Base-by-base conservation (phyloP, 2,888 invertebrate genomes). In the Odontomyia ornata region DNA sequence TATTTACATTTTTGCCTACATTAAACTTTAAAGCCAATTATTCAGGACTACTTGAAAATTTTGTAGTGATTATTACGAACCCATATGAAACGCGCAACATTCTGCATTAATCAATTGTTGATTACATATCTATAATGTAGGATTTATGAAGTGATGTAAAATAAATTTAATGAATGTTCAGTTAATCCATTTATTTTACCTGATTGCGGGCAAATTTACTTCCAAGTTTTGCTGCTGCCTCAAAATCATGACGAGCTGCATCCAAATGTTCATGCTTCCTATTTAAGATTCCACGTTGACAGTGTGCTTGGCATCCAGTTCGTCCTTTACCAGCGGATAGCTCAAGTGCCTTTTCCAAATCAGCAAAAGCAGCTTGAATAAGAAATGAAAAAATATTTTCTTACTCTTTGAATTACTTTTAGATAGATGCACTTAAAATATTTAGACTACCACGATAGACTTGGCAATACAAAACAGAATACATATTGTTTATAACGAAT, bases 171-270 rank as follows among this genome's bases (percentile, higher is more conserved):
- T 60, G 64, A 11, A 64, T 60, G 25, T 5, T 23, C 23, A 5
- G 30, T 30, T 27, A 15, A 28, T 64, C 2, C 64, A 28, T 15
- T 15, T 9, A 27, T 9, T 30, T 83, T 86, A 92, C 93, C 89
- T 93, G 94, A 83, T 92, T 91, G 84, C 92, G 95, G 23, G 97
- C 98, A 87, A 97, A 98, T 79, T 90, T 90, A 81, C 94, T 96
- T 23, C 98, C 98, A 67, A 95, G 87, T 80, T 90, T 88, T 0
- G 96, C 93, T 0, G 98, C 96, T 76, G 89, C 89, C 80, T 91
- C 88, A 83, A 97, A 97, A 83, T 95, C 95, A 0, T 86, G 84
- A 80, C 90, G 89, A 0, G 97, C 97, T 3, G 89, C 89, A 13
- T 93, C 92, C 23, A 91, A 88, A 21, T 90, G 87, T 13, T 93